These are phyloP conservation scores for Sceliomorpha sp. DNA, from an alignment of 2,888 invertebrate species.

Conservation along the genomic window DNA sequence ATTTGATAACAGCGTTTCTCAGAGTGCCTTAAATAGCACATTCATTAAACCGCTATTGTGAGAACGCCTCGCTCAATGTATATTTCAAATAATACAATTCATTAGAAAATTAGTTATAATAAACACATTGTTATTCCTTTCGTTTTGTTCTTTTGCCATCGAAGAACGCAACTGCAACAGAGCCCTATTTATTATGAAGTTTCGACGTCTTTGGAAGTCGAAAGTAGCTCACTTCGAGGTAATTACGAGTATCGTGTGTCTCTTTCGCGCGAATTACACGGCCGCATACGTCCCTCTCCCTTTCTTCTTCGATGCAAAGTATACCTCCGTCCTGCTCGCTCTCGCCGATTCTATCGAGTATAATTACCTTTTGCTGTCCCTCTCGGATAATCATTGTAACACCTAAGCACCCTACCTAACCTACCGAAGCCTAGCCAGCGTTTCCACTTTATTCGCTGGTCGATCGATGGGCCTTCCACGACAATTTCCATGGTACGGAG, in stretches of 20 bases:
- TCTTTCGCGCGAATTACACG: conserved; percentile 35
- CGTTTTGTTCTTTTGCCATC: conserved; percentile 21
- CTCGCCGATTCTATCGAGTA: conserved; percentile 76
- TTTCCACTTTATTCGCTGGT: conserved; percentile 73
- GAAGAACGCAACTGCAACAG: conserved; percentile 62
- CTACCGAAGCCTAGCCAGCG: conserved; percentile 72
- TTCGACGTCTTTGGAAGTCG: conserved; percentile 77
- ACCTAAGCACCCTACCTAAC: conserved; percentile 79
- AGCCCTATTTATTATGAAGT: conserved; percentile 77
- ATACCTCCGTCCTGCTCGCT: conserved; percentile 68
- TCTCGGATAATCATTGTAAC: conserved; percentile 80
- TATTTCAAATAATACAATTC: conserved; percentile 1
- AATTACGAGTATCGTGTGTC: conserved; percentile 76
- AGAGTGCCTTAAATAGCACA: conserved; percentile 11
- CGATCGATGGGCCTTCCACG: conserved; percentile 71
- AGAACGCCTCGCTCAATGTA: neutral
- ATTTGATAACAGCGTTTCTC: conserved; percentile 7
- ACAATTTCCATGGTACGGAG: conserved; percentile 69
- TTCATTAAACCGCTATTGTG: conserved; percentile 10
- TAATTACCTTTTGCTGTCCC: conserved; percentile 79
- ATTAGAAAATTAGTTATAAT: conserved; percentile 20
- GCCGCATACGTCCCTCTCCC: conserved; percentile 51
- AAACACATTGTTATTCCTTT: conserved; percentile 9
- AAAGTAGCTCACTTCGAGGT: conserved; percentile 79
- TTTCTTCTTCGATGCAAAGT: conserved; percentile 71